These are phyloP conservation scores for Trissonchulus sp. DNA, from an alignment of 2,888 invertebrate genomes.

Conservation along the genomic window DNA sequence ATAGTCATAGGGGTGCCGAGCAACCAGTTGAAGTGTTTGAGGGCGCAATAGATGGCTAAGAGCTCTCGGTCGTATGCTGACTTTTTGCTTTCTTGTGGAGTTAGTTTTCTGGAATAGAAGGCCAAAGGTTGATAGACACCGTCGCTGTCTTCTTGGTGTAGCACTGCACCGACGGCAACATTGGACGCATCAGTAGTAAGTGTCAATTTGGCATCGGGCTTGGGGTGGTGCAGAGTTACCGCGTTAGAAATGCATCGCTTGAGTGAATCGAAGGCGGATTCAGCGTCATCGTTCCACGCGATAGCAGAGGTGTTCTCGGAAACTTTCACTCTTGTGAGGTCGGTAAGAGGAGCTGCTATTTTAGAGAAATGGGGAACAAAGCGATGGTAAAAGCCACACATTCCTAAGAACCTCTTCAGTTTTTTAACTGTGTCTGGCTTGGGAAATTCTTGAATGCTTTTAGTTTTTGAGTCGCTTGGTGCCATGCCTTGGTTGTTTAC, in stretches of 20 bases:
- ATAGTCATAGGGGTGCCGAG: background rate
- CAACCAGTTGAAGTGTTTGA: conserved; percentile 18
- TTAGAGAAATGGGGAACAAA: background rate
- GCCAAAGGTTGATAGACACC: background rate
- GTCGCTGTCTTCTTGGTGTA: background rate
- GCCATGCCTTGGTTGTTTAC: background rate
- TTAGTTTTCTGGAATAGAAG: conserved; percentile 13
- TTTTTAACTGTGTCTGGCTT: background rate
- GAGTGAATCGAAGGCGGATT: background rate
- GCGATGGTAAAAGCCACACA: conserved; percentile 6
- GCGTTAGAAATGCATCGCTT: background rate
- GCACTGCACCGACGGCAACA: conserved; percentile 12
- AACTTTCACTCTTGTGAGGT: background rate
- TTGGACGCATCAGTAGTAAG: conserved; percentile 13
- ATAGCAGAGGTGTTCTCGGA: background rate
- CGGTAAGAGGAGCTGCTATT: conserved; percentile 8
- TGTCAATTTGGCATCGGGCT: background rate
- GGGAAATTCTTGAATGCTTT: background rate
- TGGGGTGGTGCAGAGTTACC: background rate
- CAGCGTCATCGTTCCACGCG: background rate
- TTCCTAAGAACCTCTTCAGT: background rate
- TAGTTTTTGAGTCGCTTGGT: background rate
- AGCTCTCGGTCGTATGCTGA: conserved; percentile 6
- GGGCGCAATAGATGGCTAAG: conserved; percentile 2
- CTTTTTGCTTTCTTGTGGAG: background rate